Conservation (phyloP, 1,140 invertebrate species). For the Heliconius eleuchia region DNA sequence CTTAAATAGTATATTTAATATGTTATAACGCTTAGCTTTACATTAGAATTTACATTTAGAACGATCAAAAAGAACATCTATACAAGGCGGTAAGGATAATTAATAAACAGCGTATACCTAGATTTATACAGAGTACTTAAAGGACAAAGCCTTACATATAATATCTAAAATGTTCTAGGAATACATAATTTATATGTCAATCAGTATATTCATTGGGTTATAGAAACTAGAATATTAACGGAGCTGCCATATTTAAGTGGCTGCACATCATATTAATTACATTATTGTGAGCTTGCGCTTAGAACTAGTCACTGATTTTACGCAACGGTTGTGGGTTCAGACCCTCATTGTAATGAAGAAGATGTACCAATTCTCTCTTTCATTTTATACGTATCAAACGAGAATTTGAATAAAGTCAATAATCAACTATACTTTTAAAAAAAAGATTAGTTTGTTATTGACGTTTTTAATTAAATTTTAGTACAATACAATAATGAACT, state of each 20-base stretch:
- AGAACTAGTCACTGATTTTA: background rate
- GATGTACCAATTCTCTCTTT: too few species aligned
- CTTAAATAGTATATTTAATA: too few species aligned
- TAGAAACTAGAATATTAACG: conserved; percentile 27
- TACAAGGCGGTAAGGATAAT: background rate
- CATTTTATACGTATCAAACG: too few species aligned
- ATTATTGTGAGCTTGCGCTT: background rate
- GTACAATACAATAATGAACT: too few species aligned
- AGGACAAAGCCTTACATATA: background rate
- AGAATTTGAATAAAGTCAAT: too few species aligned
- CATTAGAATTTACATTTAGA: too few species aligned
- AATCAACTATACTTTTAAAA: too few species aligned
- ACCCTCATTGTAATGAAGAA: too few species aligned
- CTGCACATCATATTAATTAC: background rate
- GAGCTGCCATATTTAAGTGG: background rate
- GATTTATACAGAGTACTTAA: background rate
- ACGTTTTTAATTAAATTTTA: too few species aligned
- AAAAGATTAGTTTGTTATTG: too few species aligned
- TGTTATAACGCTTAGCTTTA: too few species aligned
- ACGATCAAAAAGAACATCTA: too few species aligned
- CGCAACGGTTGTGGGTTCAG: background rate
- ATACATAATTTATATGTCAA: conserved; percentile 29
- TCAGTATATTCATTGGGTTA: conserved; percentile 9
- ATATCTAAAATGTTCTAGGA: conserved; percentile 4
- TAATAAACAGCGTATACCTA: background rate